Conservation (phyloP, 2,888 invertebrate genomes). For the Rhimphoctona megacephalus region DNA sequence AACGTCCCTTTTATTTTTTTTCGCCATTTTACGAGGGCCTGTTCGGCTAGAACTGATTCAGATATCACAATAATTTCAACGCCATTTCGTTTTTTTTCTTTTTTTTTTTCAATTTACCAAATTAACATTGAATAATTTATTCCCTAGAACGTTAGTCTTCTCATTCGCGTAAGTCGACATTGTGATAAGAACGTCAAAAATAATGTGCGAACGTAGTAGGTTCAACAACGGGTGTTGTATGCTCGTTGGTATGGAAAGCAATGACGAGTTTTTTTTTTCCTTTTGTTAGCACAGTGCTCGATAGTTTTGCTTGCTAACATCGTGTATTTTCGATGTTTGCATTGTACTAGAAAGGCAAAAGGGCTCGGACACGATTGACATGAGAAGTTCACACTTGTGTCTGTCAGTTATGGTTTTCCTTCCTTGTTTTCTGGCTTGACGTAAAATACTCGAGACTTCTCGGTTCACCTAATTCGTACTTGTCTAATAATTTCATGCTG, state of each 20-base stretch:
- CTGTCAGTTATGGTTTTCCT: conserved; percentile 72
- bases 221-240: neutral
- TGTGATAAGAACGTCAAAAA: conserved; percentile 47
- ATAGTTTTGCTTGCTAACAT: conserved; percentile 23
- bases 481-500: conserved; percentile 1
- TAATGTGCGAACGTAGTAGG: neutral
- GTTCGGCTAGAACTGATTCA: neutral
- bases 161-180: conserved; percentile 26
- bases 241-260: conserved; percentile 22
- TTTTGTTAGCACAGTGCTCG: conserved; percentile 29
- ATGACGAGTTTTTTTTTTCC: conserved; percentile 43
- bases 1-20: neutral
- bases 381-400: conserved; percentile 80
- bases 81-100: neutral
- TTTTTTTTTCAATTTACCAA: neutral
- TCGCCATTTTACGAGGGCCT: neutral
- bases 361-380: conserved; percentile 77
- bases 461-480: neutral
- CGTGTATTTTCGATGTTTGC: conserved; percentile 34
- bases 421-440: conserved; percentile 32
- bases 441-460: conserved; percentile 24
- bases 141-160: neutral
- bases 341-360: conserved; percentile 28
- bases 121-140: conserved; percentile 2
- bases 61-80: neutral